Conservation (phyloP, 2,888 invertebrate genomes). For the Synanthedon myopaeformis region DNA sequence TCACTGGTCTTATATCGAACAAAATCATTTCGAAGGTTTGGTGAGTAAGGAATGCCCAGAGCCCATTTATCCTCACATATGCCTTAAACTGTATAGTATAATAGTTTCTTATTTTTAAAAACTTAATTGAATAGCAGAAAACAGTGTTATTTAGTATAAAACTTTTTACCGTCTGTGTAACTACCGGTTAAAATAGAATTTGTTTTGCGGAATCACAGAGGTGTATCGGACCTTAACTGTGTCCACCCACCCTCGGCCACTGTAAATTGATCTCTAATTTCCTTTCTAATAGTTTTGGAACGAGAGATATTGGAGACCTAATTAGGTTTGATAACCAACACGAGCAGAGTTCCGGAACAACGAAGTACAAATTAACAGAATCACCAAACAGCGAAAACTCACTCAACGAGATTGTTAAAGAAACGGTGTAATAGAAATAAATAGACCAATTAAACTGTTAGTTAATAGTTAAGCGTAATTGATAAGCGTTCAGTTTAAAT, state of each 20-base stretch:
- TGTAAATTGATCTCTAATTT: not conserved
- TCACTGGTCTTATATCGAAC: no score
- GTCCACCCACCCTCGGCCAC: slow-evolving; percentile 3
- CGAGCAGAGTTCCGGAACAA: slow-evolving; percentile 23
- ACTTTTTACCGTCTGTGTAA: not conserved
- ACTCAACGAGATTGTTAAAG: not conserved
- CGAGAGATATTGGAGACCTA: not conserved
- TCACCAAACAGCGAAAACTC: not conserved
- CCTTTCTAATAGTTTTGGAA: not conserved
- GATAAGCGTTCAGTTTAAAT: not conserved
- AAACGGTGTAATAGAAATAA: slow-evolving; percentile 11
- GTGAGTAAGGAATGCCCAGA: no score
- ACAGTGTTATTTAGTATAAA: not conserved
- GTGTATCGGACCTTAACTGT: slow-evolving; percentile 24
- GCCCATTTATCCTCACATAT: no score
- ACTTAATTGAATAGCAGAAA: not conserved
- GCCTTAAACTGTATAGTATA: no score
- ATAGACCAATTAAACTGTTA: slow-evolving; percentile 4
- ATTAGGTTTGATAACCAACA: slow-evolving; percentile 8
- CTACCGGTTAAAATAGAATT: not conserved
- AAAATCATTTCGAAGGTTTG: no score
- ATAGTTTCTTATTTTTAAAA: no score
- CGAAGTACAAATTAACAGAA: slow-evolving; percentile 11
- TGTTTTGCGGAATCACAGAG: slow-evolving; percentile 23
- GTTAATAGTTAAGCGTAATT: not conserved